Conservation (phyloP, 2,797 vertebrate genomes). For the Natrix natrix region DNA sequence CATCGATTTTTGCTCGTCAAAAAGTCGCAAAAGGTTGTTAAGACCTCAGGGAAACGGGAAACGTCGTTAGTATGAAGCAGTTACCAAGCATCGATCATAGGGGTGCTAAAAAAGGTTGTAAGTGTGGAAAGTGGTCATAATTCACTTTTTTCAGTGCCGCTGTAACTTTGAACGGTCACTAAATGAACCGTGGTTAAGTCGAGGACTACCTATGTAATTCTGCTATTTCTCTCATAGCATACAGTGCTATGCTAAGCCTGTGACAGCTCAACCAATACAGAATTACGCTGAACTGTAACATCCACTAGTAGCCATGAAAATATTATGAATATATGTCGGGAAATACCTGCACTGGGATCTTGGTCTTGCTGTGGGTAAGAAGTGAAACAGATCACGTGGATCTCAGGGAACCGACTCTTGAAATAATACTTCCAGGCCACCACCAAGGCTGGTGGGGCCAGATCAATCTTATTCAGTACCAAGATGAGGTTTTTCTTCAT, state of each 20-base stretch:
- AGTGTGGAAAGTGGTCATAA: too few relatives aligned
- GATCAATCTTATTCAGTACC: conserved; percentile 89
- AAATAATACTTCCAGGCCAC: conserved; percentile 92
- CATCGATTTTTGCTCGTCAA: too few relatives aligned
- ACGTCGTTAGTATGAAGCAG: too few relatives aligned
- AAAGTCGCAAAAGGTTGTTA: too few relatives aligned
- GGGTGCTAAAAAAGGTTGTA: too few relatives aligned
- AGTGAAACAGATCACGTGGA: conserved; percentile 85
- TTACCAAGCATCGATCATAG: too few relatives aligned
- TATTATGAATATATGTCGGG: background rate
- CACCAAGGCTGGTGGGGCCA: conserved; percentile 82
- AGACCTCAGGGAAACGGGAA: too few relatives aligned
- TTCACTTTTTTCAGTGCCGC: background rate
- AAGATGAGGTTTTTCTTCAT: conserved; percentile 83
- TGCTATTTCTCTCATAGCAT: background rate
- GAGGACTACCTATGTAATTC: background rate
- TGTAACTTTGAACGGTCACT: background rate
- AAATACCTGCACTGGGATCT: conserved; percentile 50
- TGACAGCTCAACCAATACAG: background rate
- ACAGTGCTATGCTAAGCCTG: background rate
- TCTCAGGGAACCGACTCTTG: conserved; percentile 79
- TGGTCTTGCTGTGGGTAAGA: conserved; percentile 74
- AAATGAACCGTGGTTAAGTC: background rate
- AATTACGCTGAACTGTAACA: background rate
- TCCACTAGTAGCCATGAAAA: background rate